Evolutionary conservation across 2,888 invertebrate species (phyloP).

Genomic region (Lithodes maja): DNA sequence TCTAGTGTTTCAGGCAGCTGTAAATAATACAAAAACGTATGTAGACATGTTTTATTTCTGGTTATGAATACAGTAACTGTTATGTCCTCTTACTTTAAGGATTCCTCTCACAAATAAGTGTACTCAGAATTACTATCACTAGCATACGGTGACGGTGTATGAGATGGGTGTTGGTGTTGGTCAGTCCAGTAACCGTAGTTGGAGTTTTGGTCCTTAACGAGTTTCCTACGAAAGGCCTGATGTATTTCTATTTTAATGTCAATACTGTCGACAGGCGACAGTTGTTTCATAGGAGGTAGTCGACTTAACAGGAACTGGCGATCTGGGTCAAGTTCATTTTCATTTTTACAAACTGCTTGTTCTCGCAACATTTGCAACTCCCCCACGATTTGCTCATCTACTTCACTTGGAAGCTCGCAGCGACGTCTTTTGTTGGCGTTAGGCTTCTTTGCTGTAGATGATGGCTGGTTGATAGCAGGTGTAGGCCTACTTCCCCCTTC

Average conservation of each 20-base stretch:
- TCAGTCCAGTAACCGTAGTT: slow-evolving; percentile 1
- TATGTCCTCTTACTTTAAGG: slow-evolving; percentile 29
- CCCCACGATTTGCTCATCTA: slow-evolving; percentile 29
- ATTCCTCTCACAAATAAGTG: slow-evolving; percentile 31
- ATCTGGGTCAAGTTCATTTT: slow-evolving; percentile 50
- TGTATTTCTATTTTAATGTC: slow-evolving; percentile 47
- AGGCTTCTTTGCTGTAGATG: slow-evolving; percentile 41
- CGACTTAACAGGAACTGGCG: slow-evolving; percentile 44
- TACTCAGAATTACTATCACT: slow-evolving; percentile 30
- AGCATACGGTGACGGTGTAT: slow-evolving; percentile 37
- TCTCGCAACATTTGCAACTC: slow-evolving; percentile 43
- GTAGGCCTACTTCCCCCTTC: slow-evolving; percentile 32
- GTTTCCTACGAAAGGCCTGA: slow-evolving; percentile 46
- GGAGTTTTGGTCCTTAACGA: not conserved
- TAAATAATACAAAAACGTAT: slow-evolving; percentile 30
- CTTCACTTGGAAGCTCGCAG: slow-evolving; percentile 27
- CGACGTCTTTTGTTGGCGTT: slow-evolving; percentile 35
- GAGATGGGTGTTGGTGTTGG: slow-evolving; percentile 36
- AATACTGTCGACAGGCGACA: slow-evolving; percentile 20
- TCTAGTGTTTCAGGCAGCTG: slow-evolving; percentile 18
- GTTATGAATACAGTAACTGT: slow-evolving; percentile 15
- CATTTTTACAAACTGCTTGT: slow-evolving; percentile 42
- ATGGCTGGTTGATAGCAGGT: slow-evolving; percentile 28
- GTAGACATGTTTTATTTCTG: slow-evolving; percentile 21
- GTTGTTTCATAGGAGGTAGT: slow-evolving; percentile 25